phyloP scores from a whole-genome alignment of 2,888 invertebrate species.

The Limnephilus auricula region DNA sequence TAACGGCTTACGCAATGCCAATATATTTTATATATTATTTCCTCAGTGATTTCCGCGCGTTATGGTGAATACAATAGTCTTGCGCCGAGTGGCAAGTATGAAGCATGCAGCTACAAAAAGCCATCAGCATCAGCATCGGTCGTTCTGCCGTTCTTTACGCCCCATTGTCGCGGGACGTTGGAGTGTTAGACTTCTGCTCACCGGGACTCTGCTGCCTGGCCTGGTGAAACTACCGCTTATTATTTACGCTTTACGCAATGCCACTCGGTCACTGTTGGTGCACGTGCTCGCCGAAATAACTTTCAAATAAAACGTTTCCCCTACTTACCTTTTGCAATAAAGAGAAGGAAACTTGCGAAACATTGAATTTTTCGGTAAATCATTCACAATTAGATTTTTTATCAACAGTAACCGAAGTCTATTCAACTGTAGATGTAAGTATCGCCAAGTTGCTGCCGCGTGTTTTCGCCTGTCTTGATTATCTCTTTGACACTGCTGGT shows the following conservation, averaged over 20 bases:
- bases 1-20: neutral
- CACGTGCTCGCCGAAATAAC: conserved; percentile 21
- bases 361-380: neutral
- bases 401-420: neutral
- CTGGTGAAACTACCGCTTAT: neutral
- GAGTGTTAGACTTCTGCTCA: neutral
- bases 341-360: neutral
- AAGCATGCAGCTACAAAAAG: neutral
- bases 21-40: neutral
- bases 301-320: conserved; percentile 29
- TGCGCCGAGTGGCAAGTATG: conserved; percentile 1
- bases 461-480: neutral
- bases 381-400: neutral
- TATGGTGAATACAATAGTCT: neutral
- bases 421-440: neutral
- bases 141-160: conserved; percentile 32
- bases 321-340: conserved; percentile 26
- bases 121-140: conserved; percentile 13
- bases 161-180: conserved; percentile 24
- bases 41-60: neutral
- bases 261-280: neutral
- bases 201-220: neutral
- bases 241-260: conserved; percentile 34
- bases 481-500: neutral
- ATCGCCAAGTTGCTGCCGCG: neutral